Percentiles rank a stretch among this genome's conserved stretches.
Evolutionary conservation across 92 coral and sea anemone genomes (phyloP).

Genomic region (Parazoanthus swiftii): DNA sequence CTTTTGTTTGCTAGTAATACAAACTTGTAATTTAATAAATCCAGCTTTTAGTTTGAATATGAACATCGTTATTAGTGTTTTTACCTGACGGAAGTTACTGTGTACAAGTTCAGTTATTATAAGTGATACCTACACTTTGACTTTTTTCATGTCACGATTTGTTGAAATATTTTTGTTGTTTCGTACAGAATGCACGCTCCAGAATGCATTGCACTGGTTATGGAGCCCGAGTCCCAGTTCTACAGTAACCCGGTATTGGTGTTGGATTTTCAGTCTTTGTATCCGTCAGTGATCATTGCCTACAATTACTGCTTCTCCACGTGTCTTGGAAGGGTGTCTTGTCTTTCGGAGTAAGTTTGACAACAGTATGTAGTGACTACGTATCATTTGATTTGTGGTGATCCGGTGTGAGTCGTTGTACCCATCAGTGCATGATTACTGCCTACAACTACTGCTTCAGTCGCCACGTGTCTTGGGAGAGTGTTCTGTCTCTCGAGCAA

Average conservation of each 20-base stretch:
- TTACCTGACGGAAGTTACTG: neutral
- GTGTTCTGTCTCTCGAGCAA: conserved; percentile 85
- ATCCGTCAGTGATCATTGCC: conserved; percentile 94
- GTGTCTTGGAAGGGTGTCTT: conserved; percentile 90
- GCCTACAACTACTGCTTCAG: conserved; percentile 52
- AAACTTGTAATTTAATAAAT: no score
- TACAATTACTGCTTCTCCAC: conserved; percentile 99
- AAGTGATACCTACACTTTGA: no score
- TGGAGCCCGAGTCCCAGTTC: conserved; percentile 99
- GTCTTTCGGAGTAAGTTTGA: conserved; percentile 82
- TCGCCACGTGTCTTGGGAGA: conserved; percentile 89
- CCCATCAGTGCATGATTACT: neutral
- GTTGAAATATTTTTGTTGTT: neutral
- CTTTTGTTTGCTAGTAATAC: neutral
- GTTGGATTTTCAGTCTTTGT: conserved; percentile 95
- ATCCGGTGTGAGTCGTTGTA: neutral
- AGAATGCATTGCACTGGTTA: conserved; percentile 85
- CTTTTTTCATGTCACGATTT: neutral
- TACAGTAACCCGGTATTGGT: conserved; percentile 94
- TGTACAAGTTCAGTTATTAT: neutral
- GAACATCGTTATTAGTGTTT: no score
- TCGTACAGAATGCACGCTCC: conserved; percentile 92
- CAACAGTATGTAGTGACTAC: neutral
- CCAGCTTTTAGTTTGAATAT: neutral
- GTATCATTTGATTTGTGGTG: neutral